Evolutionary conservation across 2,888 invertebrate genomes (phyloP).

Genomic region (Ectemnius cavifrons): DNA sequence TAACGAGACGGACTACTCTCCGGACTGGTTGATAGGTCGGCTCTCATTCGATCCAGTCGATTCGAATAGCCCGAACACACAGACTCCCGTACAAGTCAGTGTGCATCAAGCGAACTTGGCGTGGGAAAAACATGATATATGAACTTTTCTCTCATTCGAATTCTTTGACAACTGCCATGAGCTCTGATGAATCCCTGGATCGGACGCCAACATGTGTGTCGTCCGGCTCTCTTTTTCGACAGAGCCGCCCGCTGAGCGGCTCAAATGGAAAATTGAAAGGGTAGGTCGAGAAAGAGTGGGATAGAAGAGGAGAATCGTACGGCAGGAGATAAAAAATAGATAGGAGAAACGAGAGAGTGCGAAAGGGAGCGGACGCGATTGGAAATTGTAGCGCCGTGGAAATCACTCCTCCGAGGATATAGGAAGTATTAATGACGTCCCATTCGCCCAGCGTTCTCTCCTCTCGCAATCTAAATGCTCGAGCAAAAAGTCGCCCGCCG

Average conservation of each 20-base stretch:
- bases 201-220: too few relatives aligned
- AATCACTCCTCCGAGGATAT: not conserved
- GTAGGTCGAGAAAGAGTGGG: not conserved
- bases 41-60: too few relatives aligned
- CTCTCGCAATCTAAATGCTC: not conserved
- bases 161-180: too few relatives aligned
- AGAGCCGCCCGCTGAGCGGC: too few relatives aligned
- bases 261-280: too few relatives aligned
- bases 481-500: not conserved
- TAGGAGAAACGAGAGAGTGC: not conserved
- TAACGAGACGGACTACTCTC: not conserved
- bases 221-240: too few relatives aligned
- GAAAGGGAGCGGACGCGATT: not conserved
- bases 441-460: not conserved
- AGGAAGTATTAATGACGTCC: constrained; percentile 3
- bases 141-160: too few relatives aligned
- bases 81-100: too few relatives aligned
- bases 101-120: too few relatives aligned
- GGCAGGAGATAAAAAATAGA: not conserved
- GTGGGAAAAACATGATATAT: too few relatives aligned
- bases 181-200: too few relatives aligned
- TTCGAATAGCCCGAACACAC: too few relatives aligned
- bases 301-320: not conserved
- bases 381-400: not conserved
- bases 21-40: not conserved